These are phyloP conservation scores for Nothura maculosa DNA, from an alignment of 2,797 vertebrate species.

Conservation along the genomic window DNA sequence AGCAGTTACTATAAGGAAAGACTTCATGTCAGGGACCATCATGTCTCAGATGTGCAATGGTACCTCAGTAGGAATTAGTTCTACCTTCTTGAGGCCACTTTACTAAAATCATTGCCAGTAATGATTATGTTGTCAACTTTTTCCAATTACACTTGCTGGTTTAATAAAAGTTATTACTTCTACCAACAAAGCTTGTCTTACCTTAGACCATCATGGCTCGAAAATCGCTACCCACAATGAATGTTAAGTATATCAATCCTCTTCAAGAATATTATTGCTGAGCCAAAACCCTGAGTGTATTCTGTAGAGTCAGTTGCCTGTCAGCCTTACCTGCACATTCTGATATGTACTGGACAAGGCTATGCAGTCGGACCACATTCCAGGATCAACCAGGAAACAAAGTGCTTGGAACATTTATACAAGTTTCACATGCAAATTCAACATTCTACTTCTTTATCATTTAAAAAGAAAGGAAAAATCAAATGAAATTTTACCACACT, in stretches of 20 bases:
- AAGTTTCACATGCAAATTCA: background rate
- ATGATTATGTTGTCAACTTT: background rate
- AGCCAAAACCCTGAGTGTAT: background rate
- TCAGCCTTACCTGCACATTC: rapidly evolving
- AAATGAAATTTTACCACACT: background rate
- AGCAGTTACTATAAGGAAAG: background rate
- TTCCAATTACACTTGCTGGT: background rate
- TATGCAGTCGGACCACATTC: rapidly evolving
- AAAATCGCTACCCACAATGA: background rate
- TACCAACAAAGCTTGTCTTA: background rate
- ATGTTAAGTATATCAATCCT: background rate
- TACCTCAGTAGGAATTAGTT: background rate
- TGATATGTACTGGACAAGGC: background rate
- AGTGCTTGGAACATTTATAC: rapidly evolving
- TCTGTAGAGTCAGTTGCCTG: background rate
- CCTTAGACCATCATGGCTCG: background rate
- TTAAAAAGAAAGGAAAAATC: background rate
- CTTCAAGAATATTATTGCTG: background rate
- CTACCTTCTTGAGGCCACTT: background rate
- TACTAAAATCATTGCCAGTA: background rate
- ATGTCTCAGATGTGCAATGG: background rate
- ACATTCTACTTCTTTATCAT: background rate
- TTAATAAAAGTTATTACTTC: background rate
- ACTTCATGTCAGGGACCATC: background rate
- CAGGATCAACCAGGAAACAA: rapidly evolving